These are phyloP conservation scores for Axis porcinus DNA, from an alignment of 2,113 vertebrate species.

Conservation along the genomic window DNA sequence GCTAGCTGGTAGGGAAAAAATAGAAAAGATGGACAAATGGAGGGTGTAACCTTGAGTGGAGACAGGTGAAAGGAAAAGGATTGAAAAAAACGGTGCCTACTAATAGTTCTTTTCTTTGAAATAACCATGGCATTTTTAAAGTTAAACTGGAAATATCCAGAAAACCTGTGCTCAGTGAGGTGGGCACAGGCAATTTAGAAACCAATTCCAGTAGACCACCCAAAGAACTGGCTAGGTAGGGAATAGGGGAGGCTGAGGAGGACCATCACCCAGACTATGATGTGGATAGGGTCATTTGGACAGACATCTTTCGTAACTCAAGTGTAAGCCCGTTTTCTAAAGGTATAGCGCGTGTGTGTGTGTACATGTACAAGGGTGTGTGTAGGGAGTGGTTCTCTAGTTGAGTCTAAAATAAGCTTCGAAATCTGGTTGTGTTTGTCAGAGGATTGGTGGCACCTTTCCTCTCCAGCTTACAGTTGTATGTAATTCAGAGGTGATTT, in stretches of 20 bases:
- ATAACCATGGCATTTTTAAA: not conserved
- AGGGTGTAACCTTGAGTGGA: not conserved
- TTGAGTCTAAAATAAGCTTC: not conserved
- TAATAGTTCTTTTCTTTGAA: not conserved
- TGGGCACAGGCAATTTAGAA: not conserved
- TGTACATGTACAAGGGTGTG: not conserved
- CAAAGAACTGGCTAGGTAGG: not conserved
- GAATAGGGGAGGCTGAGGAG: not conserved
- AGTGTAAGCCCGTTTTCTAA: not conserved
- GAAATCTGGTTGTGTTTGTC: not conserved
- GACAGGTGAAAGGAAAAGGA: not conserved
- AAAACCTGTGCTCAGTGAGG: not conserved
- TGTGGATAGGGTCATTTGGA: not conserved
- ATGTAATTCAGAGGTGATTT: not conserved
- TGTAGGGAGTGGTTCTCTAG: not conserved
- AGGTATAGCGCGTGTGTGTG: too few relatives aligned
- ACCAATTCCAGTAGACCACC: not conserved
- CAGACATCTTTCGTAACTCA: not conserved
- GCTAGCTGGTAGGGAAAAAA: not conserved
- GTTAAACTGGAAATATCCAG: not conserved
- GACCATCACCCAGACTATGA: not conserved
- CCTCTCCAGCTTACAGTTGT: not conserved
- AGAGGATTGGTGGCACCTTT: not conserved
- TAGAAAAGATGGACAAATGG: not conserved
- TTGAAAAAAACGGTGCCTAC: not conserved